Conservation (phyloP, 2,113 vertebrate species). For the Dasypus novemcinctus region DNA sequence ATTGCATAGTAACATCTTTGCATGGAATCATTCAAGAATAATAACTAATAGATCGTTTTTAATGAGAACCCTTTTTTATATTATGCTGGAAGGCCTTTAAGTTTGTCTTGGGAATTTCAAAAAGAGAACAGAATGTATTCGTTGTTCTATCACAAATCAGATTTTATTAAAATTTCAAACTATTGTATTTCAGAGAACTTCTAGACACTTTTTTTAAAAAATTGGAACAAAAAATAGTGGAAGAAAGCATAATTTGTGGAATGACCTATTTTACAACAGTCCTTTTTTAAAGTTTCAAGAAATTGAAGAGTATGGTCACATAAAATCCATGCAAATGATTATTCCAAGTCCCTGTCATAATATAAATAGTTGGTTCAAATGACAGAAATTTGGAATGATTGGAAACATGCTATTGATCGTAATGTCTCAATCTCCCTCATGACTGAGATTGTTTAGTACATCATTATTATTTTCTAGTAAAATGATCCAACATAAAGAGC, state of each 20-base stretch:
- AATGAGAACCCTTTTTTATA: neutral
- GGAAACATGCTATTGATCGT: neutral
- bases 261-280: neutral
- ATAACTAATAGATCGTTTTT: slow-evolving; percentile 7
- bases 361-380: neutral
- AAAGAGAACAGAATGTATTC: neutral
- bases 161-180: slow-evolving; percentile 36
- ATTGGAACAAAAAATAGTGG: neutral
- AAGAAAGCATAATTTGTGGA: neutral
- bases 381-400: neutral
- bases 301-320: slow-evolving; percentile 8
- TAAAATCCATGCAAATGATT: neutral
- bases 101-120: neutral
- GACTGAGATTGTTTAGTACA: neutral
- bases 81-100: neutral
- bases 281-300: slow-evolving; percentile 9
- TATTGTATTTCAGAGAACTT: slow-evolving; percentile 18
- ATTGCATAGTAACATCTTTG: neutral
- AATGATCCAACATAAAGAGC: neutral
- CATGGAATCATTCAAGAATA: neutral
- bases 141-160: neutral
- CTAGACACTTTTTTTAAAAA: neutral
- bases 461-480: neutral
- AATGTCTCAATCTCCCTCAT: neutral
- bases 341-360: neutral